These are phyloP conservation scores for Denticeps clupeoides DNA, from an alignment of 2,797 vertebrate genomes.

Conservation along the genomic window DNA sequence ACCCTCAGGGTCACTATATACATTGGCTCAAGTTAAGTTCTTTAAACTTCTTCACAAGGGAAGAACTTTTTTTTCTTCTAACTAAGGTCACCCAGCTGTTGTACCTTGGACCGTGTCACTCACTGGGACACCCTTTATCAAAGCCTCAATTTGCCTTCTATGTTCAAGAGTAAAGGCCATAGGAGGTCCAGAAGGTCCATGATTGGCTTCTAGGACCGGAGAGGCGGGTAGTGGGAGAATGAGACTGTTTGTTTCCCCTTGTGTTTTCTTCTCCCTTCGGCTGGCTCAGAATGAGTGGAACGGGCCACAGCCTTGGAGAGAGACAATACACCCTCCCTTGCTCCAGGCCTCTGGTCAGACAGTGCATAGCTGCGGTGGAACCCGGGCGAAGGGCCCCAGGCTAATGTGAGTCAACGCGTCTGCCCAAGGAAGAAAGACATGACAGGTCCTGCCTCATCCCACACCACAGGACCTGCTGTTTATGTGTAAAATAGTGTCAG, in stretches of 20 bases:
- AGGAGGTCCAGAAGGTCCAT: too few species aligned
- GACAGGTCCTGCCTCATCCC: conserved; percentile 47
- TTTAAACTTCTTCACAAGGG: too few species aligned
- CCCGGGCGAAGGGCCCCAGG: conserved; percentile 43
- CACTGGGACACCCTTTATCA: too few species aligned
- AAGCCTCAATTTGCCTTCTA: too few species aligned
- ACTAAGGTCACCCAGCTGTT: too few species aligned
- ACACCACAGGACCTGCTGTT: conserved; percentile 14
- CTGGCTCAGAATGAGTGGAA: conserved; percentile 22
- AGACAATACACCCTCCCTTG: conserved; percentile 41
- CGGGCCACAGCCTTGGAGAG: conserved; percentile 31
- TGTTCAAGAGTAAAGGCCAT: too few species aligned
- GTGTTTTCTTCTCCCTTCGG: conserved; percentile 16
- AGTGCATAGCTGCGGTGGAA: conserved; percentile 63
- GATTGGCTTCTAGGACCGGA: too few species aligned
- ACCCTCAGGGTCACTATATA: too few species aligned
- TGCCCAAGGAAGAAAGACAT: conserved; percentile 50
- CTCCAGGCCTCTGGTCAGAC: conserved; percentile 58
- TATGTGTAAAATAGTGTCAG: conserved; percentile 5
- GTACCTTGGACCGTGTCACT: too few species aligned
- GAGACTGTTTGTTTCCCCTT: conserved; percentile 14
- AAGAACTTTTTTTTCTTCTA: too few species aligned
- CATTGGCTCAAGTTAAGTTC: too few species aligned
- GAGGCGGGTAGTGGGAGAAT: background rate
- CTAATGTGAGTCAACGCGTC: conserved; percentile 63